Evolutionary conservation across 2,888 invertebrate species (phyloP).

Genomic region (Deladenus siricidicola): DNA sequence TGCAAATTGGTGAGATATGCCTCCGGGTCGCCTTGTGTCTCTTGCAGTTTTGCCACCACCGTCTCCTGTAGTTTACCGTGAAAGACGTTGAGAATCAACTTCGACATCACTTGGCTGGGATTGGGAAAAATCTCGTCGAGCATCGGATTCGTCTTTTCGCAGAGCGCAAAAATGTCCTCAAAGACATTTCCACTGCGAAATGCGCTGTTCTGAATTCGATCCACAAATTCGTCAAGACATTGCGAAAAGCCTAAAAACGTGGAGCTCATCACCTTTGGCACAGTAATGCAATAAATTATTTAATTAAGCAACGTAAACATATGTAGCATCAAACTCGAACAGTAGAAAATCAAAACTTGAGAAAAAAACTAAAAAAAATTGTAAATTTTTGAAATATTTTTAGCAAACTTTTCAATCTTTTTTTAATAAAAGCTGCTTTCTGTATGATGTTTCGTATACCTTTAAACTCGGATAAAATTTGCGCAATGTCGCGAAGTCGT

Average conservation of each 20-base stretch:
- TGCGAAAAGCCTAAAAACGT: conserved; percentile 68
- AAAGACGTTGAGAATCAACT: conserved; percentile 90
- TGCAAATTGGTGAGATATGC: conserved; percentile 79
- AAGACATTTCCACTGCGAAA: conserved; percentile 81
- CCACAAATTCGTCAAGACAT: conserved; percentile 91
- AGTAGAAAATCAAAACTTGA: too few species aligned
- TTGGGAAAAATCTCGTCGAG: conserved; percentile 76
- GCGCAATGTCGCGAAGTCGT: conserved; percentile 86
- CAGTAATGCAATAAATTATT: too few species aligned
- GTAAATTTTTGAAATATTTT: too few species aligned
- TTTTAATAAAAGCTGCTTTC: too few species aligned
- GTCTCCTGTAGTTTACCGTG: conserved; percentile 73
- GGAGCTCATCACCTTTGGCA: too few species aligned
- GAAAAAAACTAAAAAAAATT: too few species aligned
- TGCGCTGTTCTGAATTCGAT: conserved; percentile 74
- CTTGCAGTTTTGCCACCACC: conserved; percentile 71
- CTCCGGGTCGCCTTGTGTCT: conserved; percentile 70
- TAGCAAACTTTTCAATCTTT: too few species aligned
- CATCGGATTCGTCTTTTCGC: conserved; percentile 71
- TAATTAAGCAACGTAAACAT: too few species aligned
- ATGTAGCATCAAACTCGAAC: too few species aligned
- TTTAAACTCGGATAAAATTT: conserved; percentile 84
- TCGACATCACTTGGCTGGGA: conserved; percentile 93
- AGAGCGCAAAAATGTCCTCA: conserved; percentile 77
- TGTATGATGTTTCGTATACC: too few species aligned